Conservation (phyloP, 2,113 vertebrate species). For the Oophaga pumilio region DNA sequence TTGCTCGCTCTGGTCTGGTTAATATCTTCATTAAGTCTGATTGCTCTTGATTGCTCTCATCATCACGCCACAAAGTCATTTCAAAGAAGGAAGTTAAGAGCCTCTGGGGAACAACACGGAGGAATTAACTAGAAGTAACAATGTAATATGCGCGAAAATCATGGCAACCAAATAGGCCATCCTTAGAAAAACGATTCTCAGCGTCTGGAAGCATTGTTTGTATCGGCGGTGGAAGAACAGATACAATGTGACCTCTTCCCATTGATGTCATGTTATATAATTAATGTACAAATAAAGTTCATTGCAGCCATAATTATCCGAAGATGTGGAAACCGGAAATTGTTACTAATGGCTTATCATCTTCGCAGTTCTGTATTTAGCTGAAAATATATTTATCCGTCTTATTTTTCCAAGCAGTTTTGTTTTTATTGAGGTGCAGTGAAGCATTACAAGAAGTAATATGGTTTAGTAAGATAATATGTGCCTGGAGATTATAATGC, state of each 20-base stretch:
- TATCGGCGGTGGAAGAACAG: constrained; percentile 16
- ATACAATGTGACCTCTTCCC: constrained; percentile 41
- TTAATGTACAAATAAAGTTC: background rate
- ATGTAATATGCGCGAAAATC: constrained; percentile 58
- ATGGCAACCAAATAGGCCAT: constrained; percentile 49
- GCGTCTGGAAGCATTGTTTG: background rate
- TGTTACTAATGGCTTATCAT: background rate
- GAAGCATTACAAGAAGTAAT: background rate
- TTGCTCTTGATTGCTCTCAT: constrained; percentile 59
- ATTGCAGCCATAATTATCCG: background rate
- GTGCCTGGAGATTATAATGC: background rate
- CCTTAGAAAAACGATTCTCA: constrained; percentile 29
- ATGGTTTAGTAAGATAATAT: background rate
- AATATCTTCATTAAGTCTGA: constrained; percentile 60
- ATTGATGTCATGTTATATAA: constrained; percentile 9
- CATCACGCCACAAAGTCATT: constrained; percentile 59
- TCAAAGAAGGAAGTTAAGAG: constrained; percentile 58
- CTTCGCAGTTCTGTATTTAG: background rate
- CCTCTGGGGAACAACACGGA: constrained; percentile 49
- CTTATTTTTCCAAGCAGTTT: background rate
- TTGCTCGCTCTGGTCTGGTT: constrained; percentile 56
- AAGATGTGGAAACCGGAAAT: background rate
- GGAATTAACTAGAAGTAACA: constrained; percentile 58
- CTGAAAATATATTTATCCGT: background rate
- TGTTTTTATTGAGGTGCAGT: background rate